A percentile compares a stretch with the other conserved stretches of the same genome.
Evolutionary conservation across 2,888 invertebrate species (phyloP).

Genomic region (Notodonta dromedarius): DNA sequence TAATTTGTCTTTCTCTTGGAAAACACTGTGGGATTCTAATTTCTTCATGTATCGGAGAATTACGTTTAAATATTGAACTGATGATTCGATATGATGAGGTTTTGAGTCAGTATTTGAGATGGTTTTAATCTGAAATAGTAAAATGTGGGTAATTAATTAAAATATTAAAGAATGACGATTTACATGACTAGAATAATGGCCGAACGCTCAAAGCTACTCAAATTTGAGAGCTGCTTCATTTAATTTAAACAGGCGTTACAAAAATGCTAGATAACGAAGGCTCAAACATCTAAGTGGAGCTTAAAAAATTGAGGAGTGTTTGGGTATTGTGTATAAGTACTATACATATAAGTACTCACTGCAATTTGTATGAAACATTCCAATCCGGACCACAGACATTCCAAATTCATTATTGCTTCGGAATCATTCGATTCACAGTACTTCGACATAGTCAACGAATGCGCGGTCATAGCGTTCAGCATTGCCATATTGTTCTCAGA

Average conservation of each 20-base stretch:
- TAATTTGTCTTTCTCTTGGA: constrained; percentile 62
- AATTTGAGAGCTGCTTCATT: too few relatives aligned
- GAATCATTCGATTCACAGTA: constrained; percentile 68
- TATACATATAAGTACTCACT: constrained; percentile 55
- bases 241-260: too few relatives aligned
- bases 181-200: too few relatives aligned
- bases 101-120: constrained; percentile 58
- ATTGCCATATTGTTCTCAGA: constrained; percentile 58
- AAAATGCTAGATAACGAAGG: too few relatives aligned
- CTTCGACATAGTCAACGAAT: constrained; percentile 67
- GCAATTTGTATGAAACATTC: constrained; percentile 69
- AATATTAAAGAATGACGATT: neutral
- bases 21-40: constrained; percentile 63
- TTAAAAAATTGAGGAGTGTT: too few relatives aligned
- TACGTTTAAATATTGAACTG: constrained; percentile 64
- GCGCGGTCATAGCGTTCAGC: constrained; percentile 74
- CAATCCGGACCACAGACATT: constrained; percentile 66
- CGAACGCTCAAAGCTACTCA: too few relatives aligned
- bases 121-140: constrained; percentile 56
- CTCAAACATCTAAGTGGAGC: too few relatives aligned
- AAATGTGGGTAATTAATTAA: neutral
- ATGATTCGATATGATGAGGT: constrained; percentile 60
- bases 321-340: too few relatives aligned
- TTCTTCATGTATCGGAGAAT: constrained; percentile 67
- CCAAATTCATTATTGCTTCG: constrained; percentile 65